Evolutionary conservation across 2,888 invertebrate species (phyloP).

Genomic region (Aphidoletes aphidimyza): DNA sequence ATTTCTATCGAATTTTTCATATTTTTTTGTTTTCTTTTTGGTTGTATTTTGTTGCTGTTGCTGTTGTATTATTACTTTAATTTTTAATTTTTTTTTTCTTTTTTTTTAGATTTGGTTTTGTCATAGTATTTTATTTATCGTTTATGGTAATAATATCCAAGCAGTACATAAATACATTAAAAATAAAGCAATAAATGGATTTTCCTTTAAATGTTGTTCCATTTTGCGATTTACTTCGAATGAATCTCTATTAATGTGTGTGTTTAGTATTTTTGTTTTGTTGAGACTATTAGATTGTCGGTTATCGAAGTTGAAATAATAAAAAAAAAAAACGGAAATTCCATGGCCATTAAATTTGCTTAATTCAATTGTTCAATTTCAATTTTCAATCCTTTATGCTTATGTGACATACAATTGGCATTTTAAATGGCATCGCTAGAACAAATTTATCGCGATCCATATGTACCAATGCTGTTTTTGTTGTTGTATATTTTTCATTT

Average conservation of each 20-base stretch:
- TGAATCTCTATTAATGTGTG: too few relatives aligned
- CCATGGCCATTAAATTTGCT: not conserved
- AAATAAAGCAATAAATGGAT: conserved; percentile 30
- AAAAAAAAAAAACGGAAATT: not conserved
- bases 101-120: not conserved
- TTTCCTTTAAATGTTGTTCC: not conserved
- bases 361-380: not conserved
- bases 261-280: not conserved
- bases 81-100: not conserved
- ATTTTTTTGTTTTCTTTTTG: not conserved
- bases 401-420: too few relatives aligned
- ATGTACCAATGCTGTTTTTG: too few relatives aligned
- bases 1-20: not conserved
- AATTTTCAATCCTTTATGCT: not conserved
- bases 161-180: conserved; percentile 36
- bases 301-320: not conserved
- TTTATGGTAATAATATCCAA: conserved; percentile 31
- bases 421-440: too few relatives aligned
- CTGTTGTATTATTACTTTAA: too few relatives aligned
- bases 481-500: too few relatives aligned
- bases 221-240: not conserved
- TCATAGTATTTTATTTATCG: conserved; percentile 16
- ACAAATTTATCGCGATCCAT: too few relatives aligned
- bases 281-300: not conserved
- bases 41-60: conserved; percentile 8